Percentiles rank a stretch among this genome's conserved stretches.
Conservation (phyloP, 2,113 vertebrate genomes). For the Pollimyrus isidori region DNA sequence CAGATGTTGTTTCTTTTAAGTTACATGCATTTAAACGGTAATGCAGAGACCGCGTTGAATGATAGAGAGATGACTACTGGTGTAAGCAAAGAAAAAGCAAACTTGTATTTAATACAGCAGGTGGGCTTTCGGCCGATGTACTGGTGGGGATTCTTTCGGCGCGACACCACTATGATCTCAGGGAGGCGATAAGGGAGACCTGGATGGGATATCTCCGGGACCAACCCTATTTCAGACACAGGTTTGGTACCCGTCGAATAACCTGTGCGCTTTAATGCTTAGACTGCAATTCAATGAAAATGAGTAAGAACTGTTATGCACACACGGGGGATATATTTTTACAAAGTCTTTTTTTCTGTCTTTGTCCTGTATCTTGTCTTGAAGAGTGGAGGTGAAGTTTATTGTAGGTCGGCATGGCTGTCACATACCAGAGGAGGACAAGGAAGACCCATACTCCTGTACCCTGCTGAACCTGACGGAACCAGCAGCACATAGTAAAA, state of each 20-base stretch:
- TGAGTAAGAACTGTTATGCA: neutral
- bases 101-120: constrained; percentile 11
- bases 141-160: constrained; percentile 89
- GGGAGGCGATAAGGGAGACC: constrained; percentile 78
- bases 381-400: constrained; percentile 91
- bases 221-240: constrained; percentile 67
- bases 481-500: constrained; percentile 62
- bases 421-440: constrained; percentile 81
- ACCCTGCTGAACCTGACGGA: constrained; percentile 80
- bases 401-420: constrained; percentile 85
- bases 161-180: constrained; percentile 75
- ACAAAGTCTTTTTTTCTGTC: neutral
- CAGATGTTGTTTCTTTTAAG: neutral
- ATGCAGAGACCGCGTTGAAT: neutral
- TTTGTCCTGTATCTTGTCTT: constrained; percentile 28
- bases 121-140: constrained; percentile 62
- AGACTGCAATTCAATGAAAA: neutral
- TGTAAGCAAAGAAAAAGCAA: neutral
- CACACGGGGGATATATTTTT: neutral
- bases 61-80: neutral
- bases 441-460: constrained; percentile 92
- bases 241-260: constrained; percentile 52
- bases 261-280: neutral
- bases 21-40: neutral
- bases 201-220: constrained; percentile 78